A percentile compares a stretch with the other conserved stretches of the same genome.
Evolutionary conservation across 2,113 vertebrate species (phyloP).

Genomic region (Neoarius graeffei): DNA sequence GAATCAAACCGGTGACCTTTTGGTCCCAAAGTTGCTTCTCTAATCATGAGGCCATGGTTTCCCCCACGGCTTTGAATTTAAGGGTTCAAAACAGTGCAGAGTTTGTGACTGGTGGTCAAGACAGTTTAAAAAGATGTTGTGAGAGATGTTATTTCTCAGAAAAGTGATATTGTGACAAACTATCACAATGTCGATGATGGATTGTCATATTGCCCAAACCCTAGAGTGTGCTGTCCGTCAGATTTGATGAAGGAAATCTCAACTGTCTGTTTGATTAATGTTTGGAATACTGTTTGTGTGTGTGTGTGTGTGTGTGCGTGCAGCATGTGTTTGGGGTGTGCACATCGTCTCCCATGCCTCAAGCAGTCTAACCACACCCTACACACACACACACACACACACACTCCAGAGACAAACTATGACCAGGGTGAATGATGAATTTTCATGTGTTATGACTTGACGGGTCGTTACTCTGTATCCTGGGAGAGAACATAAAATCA

Average conservation of each 20-base stretch:
- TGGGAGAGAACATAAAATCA: constrained; percentile 61
- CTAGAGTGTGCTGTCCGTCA: neutral
- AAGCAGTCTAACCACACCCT: neutral
- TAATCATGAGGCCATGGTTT: too few relatives aligned
- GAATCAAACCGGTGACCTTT: too few relatives aligned
- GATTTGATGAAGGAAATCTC: constrained; percentile 9
- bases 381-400: constrained; percentile 30
- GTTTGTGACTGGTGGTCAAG: neutral
- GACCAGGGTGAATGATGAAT: constrained; percentile 65
- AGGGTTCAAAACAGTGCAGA: neutral
- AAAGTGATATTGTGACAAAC: neutral
- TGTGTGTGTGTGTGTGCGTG: constrained; percentile 6
- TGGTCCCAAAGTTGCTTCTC: too few relatives aligned
- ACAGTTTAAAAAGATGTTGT: neutral
- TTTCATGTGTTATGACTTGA: constrained; percentile 58
- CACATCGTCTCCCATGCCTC: neutral
- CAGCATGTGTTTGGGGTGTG: constrained; percentile 2
- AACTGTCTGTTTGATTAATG: constrained; percentile 6
- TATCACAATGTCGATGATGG: neutral
- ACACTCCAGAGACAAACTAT: constrained; percentile 60
- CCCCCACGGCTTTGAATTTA: too few relatives aligned
- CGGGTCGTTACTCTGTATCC: constrained; percentile 73
- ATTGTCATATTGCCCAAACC: neutral
- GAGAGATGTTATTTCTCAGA: neutral
- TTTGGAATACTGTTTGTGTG: neutral